These are phyloP conservation scores for Falco columbarius DNA, from an alignment of 2,797 vertebrate genomes.

Conservation along the genomic window DNA sequence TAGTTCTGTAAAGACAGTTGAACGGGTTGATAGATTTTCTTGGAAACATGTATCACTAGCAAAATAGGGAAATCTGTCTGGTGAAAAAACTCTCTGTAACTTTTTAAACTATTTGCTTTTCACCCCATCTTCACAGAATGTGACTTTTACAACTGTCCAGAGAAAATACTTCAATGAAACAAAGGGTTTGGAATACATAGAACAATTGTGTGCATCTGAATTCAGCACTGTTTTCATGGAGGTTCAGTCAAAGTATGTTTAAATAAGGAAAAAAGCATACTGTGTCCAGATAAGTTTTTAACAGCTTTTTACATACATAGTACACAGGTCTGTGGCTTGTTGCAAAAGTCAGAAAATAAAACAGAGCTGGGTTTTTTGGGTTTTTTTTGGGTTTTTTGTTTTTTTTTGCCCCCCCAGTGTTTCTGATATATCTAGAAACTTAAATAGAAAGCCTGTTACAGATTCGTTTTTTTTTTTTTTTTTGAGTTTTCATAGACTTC, in stretches of 20 bases:
- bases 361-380: background rate
- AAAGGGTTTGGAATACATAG: constrained; percentile 94
- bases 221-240: constrained; percentile 93
- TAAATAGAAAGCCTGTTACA: background rate
- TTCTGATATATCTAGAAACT: background rate
- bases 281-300: background rate
- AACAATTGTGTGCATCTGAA: constrained; percentile 91
- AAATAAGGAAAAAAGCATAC: background rate
- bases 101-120: background rate
- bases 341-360: background rate
- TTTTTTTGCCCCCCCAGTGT: background rate
- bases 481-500: background rate
- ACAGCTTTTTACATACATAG: background rate
- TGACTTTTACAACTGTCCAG: constrained; percentile 89
- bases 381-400: no score
- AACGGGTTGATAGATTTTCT: background rate
- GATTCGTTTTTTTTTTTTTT: background rate
- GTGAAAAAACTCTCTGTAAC: background rate
- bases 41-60: background rate
- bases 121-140: constrained; percentile 77
- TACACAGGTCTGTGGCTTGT: background rate
- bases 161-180: constrained; percentile 97
- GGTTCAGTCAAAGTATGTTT: constrained; percentile 91
- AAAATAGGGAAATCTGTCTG: background rate
- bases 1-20: background rate